A percentile compares a stretch with the other conserved stretches of the same genome.
phyloP scores from a whole-genome alignment of 2,888 invertebrate species.

The Mimumesa dahlbomi region DNA sequence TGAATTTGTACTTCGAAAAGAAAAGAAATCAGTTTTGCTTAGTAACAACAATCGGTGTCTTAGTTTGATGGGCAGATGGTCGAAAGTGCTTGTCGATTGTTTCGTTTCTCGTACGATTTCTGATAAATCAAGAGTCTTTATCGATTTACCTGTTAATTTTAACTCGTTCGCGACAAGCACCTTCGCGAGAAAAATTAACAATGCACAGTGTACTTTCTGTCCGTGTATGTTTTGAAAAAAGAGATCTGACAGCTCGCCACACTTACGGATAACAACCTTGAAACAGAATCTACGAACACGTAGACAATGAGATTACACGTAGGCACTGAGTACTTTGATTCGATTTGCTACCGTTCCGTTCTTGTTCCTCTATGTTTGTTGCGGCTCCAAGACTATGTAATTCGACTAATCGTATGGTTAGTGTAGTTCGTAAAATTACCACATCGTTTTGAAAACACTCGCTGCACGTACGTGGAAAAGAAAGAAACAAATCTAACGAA shows the following conservation, averaged over 20 bases:
- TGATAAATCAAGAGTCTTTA: too few relatives aligned
- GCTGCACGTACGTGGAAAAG: too few relatives aligned
- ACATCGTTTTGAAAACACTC: too few relatives aligned
- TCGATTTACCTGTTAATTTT: background rate
- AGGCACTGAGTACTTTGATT: slow-evolving; percentile 57
- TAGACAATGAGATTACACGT: slow-evolving; percentile 57
- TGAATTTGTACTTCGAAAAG: slow-evolving; percentile 15
- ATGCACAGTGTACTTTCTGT: slow-evolving; percentile 16
- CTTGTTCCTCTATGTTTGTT: too few relatives aligned
- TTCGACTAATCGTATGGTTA: too few relatives aligned
- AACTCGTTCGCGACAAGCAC: slow-evolving; percentile 26
- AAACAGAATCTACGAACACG: slow-evolving; percentile 62
- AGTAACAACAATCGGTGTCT: too few relatives aligned
- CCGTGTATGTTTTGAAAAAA: slow-evolving; percentile 23
- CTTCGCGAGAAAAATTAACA: slow-evolving; percentile 15
- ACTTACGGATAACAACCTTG: slow-evolving; percentile 56
- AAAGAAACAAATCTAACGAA: too few relatives aligned
- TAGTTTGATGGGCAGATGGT: slow-evolving; percentile 6
- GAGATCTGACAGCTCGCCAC: slow-evolving; percentile 49
- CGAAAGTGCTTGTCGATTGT: slow-evolving; percentile 36
- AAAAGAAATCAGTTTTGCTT: slow-evolving; percentile 10
- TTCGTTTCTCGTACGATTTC: background rate
- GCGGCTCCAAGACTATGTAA: too few relatives aligned
- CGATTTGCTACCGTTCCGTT: slow-evolving; percentile 3
- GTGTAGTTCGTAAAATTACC: too few relatives aligned